phyloP scores from a whole-genome alignment of 2,888 invertebrate genomes.

The Eristalis tenax region DNA sequence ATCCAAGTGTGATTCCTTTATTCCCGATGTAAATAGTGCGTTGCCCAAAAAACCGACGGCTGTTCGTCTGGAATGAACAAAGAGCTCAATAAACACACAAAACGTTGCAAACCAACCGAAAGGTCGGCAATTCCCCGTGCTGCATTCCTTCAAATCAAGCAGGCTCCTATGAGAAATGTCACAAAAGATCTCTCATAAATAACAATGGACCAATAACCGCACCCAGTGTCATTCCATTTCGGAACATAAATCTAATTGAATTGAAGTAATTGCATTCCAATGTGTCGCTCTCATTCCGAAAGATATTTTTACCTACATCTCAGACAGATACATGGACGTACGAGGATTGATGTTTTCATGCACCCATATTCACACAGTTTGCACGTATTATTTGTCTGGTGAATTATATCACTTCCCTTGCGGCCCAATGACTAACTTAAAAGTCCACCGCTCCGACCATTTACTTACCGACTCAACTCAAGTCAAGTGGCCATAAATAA shows the following conservation, averaged over 20 bases:
- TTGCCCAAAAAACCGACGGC: neutral
- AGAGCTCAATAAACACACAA: neutral
- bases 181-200: conserved; percentile 24
- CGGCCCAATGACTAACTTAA: conserved; percentile 44
- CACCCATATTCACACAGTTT: neutral
- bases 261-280: conserved; percentile 21
- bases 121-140: neutral
- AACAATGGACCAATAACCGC: conserved; percentile 38
- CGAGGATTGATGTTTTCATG: neutral
- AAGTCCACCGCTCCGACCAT: conserved; percentile 64
- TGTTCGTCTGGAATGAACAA: neutral
- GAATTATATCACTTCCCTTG: conserved; percentile 45
- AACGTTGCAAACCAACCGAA: too few relatives aligned
- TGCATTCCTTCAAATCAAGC: conserved; percentile 2
- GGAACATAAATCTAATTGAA: conserved; percentile 38
- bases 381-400: conserved; percentile 6
- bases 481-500: conserved; percentile 68
- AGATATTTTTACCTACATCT: neutral
- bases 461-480: conserved; percentile 46
- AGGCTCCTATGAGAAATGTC: neutral
- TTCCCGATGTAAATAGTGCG: neutral
- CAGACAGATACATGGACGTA: neutral
- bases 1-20: neutral
- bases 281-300: conserved; percentile 42
- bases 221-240: conserved; percentile 46